phyloP scores from a whole-genome alignment of 1,140 invertebrate genomes.

The Mizuhopecten yessoensis region DNA sequence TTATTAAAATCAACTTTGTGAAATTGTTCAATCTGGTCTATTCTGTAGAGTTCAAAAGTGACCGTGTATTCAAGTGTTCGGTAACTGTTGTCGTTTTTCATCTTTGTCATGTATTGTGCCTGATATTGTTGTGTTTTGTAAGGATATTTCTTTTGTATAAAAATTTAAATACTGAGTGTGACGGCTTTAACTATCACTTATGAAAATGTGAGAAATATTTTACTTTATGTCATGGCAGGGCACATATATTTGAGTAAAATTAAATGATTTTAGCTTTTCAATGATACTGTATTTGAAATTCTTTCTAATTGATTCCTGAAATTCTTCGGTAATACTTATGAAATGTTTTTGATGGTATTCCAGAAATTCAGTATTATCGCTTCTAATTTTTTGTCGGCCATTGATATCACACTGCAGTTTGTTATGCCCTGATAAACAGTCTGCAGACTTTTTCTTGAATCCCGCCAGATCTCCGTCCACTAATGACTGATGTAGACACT shows the following conservation, averaged over 20 bases:
- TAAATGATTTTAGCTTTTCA: neutral
- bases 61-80: neutral
- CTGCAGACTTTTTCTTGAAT: neutral
- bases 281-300: neutral
- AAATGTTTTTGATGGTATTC: neutral
- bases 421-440: too few species aligned
- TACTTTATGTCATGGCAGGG: too few species aligned
- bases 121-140: slow-evolving; percentile 14
- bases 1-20: neutral
- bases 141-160: neutral
- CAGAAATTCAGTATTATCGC: too few species aligned
- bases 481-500: neutral
- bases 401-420: too few species aligned
- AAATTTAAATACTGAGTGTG: neutral
- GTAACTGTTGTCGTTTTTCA: neutral
- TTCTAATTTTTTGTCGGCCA: too few species aligned
- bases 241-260: neutral
- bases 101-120: neutral
- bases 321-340: neutral
- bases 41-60: neutral
- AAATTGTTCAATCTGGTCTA: neutral
- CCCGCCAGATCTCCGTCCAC: neutral
- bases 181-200: neutral
- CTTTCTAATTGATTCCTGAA: neutral
- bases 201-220: too few species aligned